A percentile compares a stretch with the other conserved stretches of the same genome.
phyloP scores from a whole-genome alignment of 2,113 vertebrate species.

The Apteryx mantelli region DNA sequence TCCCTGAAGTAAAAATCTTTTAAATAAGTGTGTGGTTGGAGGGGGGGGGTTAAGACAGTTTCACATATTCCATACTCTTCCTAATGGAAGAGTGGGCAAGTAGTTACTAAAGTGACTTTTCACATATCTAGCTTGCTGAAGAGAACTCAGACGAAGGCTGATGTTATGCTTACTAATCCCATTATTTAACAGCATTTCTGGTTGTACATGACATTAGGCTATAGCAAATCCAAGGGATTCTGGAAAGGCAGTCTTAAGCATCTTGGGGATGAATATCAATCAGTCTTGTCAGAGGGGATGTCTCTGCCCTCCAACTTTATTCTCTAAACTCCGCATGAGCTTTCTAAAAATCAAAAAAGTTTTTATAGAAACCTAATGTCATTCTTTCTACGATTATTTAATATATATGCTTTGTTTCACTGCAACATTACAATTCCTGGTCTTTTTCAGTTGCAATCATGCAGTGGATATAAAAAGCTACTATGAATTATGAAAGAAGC shows the following conservation, averaged over 20 bases:
- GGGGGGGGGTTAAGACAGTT: not conserved
- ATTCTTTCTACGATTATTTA: not conserved
- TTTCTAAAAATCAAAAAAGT: not conserved
- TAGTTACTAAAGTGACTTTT: not conserved
- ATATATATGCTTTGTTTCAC: not conserved
- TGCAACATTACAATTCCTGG: conserved; percentile 3
- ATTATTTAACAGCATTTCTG: not conserved
- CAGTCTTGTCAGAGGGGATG: not conserved
- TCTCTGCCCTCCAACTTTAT: conserved; percentile 27
- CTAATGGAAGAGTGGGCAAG: not conserved
- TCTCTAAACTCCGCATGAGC: not conserved
- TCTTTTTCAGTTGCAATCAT: not conserved
- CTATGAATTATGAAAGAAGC: conserved; percentile 4
- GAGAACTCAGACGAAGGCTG: not conserved
- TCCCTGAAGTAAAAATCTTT: not conserved
- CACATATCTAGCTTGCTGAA: not conserved
- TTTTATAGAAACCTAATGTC: not conserved
- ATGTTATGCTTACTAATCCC: not conserved
- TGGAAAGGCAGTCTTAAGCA: not conserved
- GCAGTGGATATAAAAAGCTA: not conserved
- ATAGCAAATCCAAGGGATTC: conserved; percentile 6
- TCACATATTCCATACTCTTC: not conserved
- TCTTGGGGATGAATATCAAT: not conserved
- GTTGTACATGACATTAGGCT: not conserved
- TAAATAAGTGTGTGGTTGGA: not conserved